Conservation (phyloP, 2,113 vertebrate species). For the Callithrix jacchus region DNA sequence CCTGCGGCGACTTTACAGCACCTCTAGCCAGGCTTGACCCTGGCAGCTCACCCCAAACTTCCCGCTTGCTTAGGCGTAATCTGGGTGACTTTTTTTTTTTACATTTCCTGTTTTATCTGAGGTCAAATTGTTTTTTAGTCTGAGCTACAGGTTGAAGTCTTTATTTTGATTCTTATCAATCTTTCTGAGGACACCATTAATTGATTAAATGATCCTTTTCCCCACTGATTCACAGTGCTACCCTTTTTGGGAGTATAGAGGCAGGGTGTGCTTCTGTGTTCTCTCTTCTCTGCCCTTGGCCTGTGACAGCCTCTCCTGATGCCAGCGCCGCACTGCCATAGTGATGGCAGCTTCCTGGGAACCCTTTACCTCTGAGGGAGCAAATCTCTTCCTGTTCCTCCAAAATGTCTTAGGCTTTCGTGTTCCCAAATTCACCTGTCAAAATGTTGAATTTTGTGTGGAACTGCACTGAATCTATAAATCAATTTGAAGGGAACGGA, state of each 20-base stretch:
- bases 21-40: fast-evolving
- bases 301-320: neutral
- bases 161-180: neutral
- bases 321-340: fast-evolving
- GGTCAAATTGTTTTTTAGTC: neutral
- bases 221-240: neutral
- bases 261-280: neutral
- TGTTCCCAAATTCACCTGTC: neutral
- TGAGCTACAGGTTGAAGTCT: neutral
- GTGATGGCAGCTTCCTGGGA: fast-evolving
- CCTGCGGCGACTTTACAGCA: neutral
- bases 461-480: neutral
- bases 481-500: neutral
- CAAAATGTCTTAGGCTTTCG: neutral
- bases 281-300: neutral
- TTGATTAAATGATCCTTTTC: neutral
- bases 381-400: neutral
- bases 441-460: neutral
- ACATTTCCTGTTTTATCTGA: neutral
- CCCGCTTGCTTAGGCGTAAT: too few relatives aligned
- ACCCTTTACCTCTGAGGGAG: neutral
- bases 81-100: too few relatives aligned
- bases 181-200: neutral
- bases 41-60: neutral
- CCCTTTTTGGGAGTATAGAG: neutral